A percentile compares a stretch with the other conserved stretches of the same genome.
Evolutionary conservation across 1,140 invertebrate genomes (phyloP).

Genomic region (Cherax quadricarinatus): DNA sequence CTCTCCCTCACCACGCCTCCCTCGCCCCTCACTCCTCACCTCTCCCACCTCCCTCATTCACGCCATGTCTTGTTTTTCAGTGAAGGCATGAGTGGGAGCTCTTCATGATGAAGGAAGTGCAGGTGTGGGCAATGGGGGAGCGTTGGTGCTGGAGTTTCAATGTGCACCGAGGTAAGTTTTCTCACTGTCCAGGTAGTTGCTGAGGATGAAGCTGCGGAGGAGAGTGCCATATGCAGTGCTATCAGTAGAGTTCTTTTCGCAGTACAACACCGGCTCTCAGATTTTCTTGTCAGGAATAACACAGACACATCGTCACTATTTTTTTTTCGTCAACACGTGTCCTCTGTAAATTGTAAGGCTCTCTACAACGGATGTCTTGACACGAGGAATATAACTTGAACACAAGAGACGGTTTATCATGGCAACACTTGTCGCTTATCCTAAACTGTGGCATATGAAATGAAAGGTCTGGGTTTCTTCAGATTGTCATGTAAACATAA

Average conservation of each 20-base stretch:
- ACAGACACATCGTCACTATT: too few species aligned
- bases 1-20: constrained; percentile 22
- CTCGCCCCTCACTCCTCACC: not conserved
- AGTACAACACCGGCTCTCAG: not conserved
- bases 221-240: not conserved
- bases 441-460: too few species aligned
- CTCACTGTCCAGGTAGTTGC: not conserved
- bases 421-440: too few species aligned
- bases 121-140: not conserved
- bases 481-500: too few species aligned
- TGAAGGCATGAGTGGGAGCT: constrained; percentile 23
- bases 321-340: too few species aligned
- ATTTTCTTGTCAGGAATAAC: too few species aligned
- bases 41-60: constrained; percentile 38
- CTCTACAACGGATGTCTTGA: too few species aligned
- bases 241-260: not conserved
- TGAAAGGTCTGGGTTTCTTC: too few species aligned
- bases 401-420: too few species aligned
- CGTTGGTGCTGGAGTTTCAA: not conserved
- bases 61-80: constrained; percentile 41
- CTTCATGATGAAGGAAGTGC: not conserved
- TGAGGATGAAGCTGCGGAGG: not conserved
- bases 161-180: not conserved
- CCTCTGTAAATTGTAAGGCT: too few species aligned
- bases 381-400: too few species aligned